Conservation (phyloP, 2,113 vertebrate species). For the Lycocorax pyrrhopterus region DNA sequence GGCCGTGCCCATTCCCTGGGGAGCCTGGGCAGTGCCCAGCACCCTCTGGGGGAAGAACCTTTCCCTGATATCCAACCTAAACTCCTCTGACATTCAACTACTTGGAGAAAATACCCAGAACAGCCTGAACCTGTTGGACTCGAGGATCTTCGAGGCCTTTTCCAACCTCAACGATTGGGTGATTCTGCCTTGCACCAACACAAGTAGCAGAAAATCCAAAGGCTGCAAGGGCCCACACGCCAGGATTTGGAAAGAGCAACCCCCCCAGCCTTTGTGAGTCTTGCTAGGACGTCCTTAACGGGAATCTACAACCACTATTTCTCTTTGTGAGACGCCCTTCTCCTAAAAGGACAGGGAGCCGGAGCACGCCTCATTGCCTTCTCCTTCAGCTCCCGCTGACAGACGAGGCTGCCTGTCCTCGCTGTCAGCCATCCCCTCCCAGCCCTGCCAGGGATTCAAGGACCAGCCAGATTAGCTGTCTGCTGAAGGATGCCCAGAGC, state of each 20-base stretch:
- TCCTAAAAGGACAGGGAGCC: neutral
- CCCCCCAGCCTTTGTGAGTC: neutral
- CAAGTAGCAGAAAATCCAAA: neutral
- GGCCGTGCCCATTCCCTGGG: neutral
- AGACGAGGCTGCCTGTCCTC: neutral
- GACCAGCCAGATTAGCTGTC: neutral
- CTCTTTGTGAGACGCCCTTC: neutral
- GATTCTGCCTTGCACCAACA: neutral
- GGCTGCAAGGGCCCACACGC: neutral
- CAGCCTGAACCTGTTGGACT: neutral
- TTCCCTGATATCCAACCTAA: neutral
- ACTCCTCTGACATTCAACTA: neutral
- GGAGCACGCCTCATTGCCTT: neutral
- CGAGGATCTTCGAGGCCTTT: fast-evolving
- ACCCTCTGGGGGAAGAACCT: neutral
- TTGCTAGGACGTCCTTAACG: neutral
- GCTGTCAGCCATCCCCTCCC: neutral
- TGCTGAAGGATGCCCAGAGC: neutral
- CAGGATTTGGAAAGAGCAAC: neutral
- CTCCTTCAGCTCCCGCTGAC: neutral
- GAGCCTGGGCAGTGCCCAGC: neutral
- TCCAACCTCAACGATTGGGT: fast-evolving
- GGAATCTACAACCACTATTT: neutral
- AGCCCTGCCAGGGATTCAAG: neutral
- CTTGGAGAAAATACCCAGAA: neutral